Evolutionary conservation across 2,113 vertebrate genomes (phyloP), one percentile per base, ranked within the genome.

Genomic region (Seriola aureovittata): DNA sequence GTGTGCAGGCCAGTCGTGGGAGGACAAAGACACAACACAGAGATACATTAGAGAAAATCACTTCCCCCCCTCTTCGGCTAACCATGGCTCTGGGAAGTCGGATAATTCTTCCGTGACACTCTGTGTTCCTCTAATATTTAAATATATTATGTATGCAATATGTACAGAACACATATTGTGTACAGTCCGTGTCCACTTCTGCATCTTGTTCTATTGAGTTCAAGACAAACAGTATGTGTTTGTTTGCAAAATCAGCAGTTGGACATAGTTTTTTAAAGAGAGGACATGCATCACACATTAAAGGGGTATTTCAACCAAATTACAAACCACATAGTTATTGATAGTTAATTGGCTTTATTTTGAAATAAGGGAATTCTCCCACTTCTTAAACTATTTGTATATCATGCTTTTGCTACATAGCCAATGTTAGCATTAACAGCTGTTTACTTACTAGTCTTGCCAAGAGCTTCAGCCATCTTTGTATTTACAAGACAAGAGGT

Each of bases 1-100:
- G 77, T 78, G 67, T 82, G 73, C 69, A 78, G 75, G 64, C 77
- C 82, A 84, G 74, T 62, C 40, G 79, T 89, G 87, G 83, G 88
- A 89, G 91, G 88, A 94, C 87, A 93, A 89, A 91, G 93, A 93
- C 93, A 93, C 84, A 91, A 93, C 91, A 84, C 91, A 92, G 90
- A 90, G 86, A 91, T 85, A 85, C 90, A 93, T 94, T 92, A 91
- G 87, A 89, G 90, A 80, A 93, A 93, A 93, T 92, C 88, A 87
- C 91, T 92, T 92, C 90, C 90, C 84, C 89, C 80, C 84, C 89
- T 78, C 64, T 62, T 90, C 85, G 75, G 79, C 85, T 70, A 85
- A 67, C 78, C 87, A 81, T 87, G 82, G 66, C 83, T 92, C 83
- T 92, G 85, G 92, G 91, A 91, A 90, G 86, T 89, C 86, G 54